Conservation (phyloP, 1,140 invertebrate genomes). For the Hyles vespertilio region DNA sequence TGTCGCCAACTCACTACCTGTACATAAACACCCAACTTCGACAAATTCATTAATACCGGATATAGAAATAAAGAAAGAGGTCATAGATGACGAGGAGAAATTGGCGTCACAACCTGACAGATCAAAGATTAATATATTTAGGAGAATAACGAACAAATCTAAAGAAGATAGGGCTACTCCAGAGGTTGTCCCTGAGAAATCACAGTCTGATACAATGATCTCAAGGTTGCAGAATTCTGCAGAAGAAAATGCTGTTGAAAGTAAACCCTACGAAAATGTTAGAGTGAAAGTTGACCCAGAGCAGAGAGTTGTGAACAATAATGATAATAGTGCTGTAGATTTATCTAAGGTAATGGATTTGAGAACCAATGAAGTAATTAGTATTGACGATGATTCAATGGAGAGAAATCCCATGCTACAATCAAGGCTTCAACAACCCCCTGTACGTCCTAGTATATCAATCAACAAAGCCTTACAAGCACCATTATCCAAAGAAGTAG, state of each 20-base stretch:
- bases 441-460: conserved; percentile 48
- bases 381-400: conserved; percentile 67
- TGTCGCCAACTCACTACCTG: conserved; percentile 51
- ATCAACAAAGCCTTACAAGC: conserved; percentile 61
- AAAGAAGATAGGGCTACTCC: conserved; percentile 79
- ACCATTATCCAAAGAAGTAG: conserved; percentile 61
- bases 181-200: conserved; percentile 71
- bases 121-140: conserved; percentile 90
- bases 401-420: conserved; percentile 45
- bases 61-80: conserved; percentile 68
- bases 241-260: conserved; percentile 45
- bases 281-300: conserved; percentile 49
- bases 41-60: conserved; percentile 64
- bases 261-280: conserved; percentile 34
- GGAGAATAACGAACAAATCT: conserved; percentile 86
- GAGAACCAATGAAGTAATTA: conserved; percentile 67
- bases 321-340: conserved; percentile 68
- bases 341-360: conserved; percentile 67
- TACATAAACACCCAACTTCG: conserved; percentile 60
- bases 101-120: conserved; percentile 86
- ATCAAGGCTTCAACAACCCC: conserved; percentile 26
- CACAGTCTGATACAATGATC: conserved; percentile 70
- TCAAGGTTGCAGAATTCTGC: conserved; percentile 62
- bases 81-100: conserved; percentile 80
- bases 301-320: conserved; percentile 57